Conservation (phyloP, 2,113 vertebrate genomes). For the Scytalopus superciliaris region DNA sequence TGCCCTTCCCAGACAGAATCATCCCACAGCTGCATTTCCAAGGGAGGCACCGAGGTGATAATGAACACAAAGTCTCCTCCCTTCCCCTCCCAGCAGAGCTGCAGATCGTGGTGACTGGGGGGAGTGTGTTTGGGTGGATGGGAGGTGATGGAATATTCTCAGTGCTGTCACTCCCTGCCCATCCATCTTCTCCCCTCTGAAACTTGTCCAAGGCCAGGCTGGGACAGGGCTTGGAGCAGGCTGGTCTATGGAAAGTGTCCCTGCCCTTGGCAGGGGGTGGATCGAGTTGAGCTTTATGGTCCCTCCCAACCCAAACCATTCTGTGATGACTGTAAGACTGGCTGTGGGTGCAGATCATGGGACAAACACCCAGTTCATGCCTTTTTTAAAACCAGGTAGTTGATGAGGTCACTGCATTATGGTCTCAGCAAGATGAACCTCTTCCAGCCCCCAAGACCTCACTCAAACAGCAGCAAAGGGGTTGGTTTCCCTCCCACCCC, state of each 20-base stretch:
- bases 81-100: neutral
- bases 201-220: neutral
- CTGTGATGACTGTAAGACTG: neutral
- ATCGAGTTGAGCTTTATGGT: neutral
- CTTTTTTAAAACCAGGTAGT: neutral
- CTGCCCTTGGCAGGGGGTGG: neutral
- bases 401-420: neutral
- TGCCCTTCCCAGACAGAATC: neutral
- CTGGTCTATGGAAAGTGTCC: neutral
- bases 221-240: neutral
- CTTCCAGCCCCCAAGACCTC: neutral
- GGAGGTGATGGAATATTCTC: neutral
- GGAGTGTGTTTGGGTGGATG: neutral
- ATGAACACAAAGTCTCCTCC: neutral
- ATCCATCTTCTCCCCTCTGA: neutral
- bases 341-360: neutral
- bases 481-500: neutral
- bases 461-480: neutral
- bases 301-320: neutral
- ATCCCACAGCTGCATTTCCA: neutral
- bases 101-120: neutral
- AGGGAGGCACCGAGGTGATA: neutral
- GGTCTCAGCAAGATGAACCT: neutral
- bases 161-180: neutral
- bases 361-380: neutral